Evolutionary conservation across 2,113 vertebrate species (phyloP), one percentile per base, ranked within the genome.

Genomic region (Nerophis lumbriciformis): DNA sequence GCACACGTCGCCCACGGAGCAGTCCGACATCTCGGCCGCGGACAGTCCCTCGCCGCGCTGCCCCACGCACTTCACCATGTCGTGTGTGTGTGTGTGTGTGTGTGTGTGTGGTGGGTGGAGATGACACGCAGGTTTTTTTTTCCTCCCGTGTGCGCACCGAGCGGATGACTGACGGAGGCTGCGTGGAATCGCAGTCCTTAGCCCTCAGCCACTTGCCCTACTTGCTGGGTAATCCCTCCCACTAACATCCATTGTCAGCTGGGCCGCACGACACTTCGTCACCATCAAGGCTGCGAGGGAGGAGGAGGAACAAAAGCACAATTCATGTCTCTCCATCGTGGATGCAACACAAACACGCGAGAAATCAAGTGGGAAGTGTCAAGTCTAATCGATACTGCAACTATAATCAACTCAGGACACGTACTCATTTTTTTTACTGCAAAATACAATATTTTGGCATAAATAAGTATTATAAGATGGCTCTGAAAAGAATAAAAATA

Each of bases 51-150:
- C 90, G 76, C 88, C 89, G 78, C 86, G 88, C 83, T 91, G 90
- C 80, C 92, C 88, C 77, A 89, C 89, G 87, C 88, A 92, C 85
- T 92, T 93, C 55, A 93, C 92, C 92, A 93, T 94, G 76, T 81
- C 5, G 55, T 44, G 9, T 57, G n/a, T 39, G 8, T 19, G 38
- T 75, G 86, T 68, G 80, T 28, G 28, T 4, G 28, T 28, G 28
- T 4, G 28, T 28, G 28, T 28, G 28, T 1, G 28, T 28, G 28
- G 28, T 28, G 28, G 28, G 28, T 28, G 28, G 28, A 28, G 28
- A 28, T 28, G 28, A 28, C 28, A 28, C 28, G 28, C 28, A 28
- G 28, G 28, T 0, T 2, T 28, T 28, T 28, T 1, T 4, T 28
- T 28, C 28, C 28, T 28, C 28, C 28, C 28, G 9, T 21, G 39